Base-by-base conservation (phyloP, 1,140 invertebrate species). In the Drosophila subobscura region DNA sequence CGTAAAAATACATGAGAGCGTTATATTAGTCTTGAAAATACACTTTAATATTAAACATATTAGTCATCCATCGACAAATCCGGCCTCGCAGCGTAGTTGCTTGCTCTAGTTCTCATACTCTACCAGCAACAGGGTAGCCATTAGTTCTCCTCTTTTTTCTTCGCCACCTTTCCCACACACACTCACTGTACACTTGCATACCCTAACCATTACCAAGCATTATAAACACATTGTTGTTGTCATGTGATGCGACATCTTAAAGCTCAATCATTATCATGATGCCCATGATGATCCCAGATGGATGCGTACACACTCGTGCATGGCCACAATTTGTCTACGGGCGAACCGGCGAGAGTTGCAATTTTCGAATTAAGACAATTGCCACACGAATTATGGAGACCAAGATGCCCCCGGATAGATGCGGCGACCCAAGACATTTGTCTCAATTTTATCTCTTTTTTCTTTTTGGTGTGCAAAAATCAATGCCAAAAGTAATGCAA, bases 281-380 rank as follows among this genome's bases (percentile, higher is more conserved):
- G 33, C 33, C 33, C 33, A 10, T 10, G 33, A 37, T 63, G 16
- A 20, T 60, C 49, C 56, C 53, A 64, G 71, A 72, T 76, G 80
- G 65, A 72, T 76, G 80, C 72, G 67, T 77, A 65, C 72, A 58
- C 41, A 68, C 64, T 86, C 77, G 64, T 85, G 80, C 77, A 77
- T 85, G 81, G 42, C 63, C 52, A 79, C 76, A 84, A 79, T 76
- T 79, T 84, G 80, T 79, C 76, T 72, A 68, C 46, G 67, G 33
- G 42, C 53, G 51, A 44, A 27, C 27, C 65, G 27, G 77, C 72
- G 57, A 72, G 70, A 79, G 67, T 72, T 88, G 81, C 81, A 86
- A 86, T 86, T 86, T 86, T 81, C 83, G 71, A 86, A 88, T 86
- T 86, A 86, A 86, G 83, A 88, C 81, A 86, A 86, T 86, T 86